Evolutionary conservation across 2,888 invertebrate genomes (phyloP), one percentile per base, ranked within the genome.

Genomic region (Drosophila mulleri): DNA sequence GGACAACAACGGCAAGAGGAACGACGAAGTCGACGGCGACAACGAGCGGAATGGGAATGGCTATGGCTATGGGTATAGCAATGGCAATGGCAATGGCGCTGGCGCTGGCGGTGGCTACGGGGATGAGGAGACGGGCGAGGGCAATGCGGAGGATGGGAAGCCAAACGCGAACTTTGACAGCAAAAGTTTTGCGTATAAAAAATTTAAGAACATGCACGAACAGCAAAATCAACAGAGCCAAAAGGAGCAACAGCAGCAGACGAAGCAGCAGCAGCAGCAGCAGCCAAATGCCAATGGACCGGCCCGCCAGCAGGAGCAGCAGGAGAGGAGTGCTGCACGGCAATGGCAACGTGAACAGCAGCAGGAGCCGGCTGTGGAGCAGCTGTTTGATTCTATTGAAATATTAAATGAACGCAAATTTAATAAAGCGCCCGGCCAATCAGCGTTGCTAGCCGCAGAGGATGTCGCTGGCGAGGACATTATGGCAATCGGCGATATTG

Each of bases 381-480:
- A 77, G 69, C 83, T 85, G 76, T 76, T 81, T 71, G 86, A 90
- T 78, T 81, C 84, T 67, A 87, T 89, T 85, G 90, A 88, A 82
- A 82, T 80, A 83, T 85, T 85, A 82, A 82, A 83, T 80, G 90
- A 83, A 77, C 88, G 85, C 83, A 90, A 91, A 90, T 88, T 88
- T 84, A 90, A 90, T 89, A 91, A 91, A 81, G 85, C 77, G 56
- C 29, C 58, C 62, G 72, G 54, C 62, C 68, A 74, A 67, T 71
- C 78, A 58, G 65, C 65, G 60, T 59, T 61, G 72, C 45, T 62
- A 73, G 67, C 70, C 14, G 37, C 60, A 52, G 68, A 67, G 69
- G 54, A 68, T 50, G 67, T 39, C 12, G 67, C 58, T 16, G 72
- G 48, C 57, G 73, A 69, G 65, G 71, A 72, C 64, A 71, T 73